phyloP scores from a whole-genome alignment of 2,797 vertebrate species.

The Helostoma temminkii region DNA sequence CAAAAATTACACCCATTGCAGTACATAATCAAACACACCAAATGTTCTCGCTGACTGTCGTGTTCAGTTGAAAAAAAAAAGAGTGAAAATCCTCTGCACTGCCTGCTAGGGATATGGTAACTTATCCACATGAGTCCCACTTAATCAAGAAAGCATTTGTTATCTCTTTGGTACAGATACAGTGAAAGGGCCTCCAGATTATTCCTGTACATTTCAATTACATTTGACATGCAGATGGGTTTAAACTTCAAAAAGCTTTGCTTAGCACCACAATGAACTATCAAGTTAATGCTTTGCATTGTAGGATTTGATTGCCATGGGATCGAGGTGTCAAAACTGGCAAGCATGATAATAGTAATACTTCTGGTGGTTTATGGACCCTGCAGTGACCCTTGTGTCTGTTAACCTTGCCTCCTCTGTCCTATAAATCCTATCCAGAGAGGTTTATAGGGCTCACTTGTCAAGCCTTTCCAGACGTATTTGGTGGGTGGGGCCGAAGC shows the following conservation, averaged over 20 bases:
- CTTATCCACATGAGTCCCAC: conserved; percentile 60
- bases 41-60: conserved; percentile 69
- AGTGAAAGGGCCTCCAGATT: conserved; percentile 67
- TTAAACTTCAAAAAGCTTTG: conserved; percentile 68
- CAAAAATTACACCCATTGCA: conserved; percentile 69
- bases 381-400: conserved; percentile 76
- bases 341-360: conserved; percentile 75
- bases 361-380: conserved; percentile 73
- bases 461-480: conserved; percentile 64
- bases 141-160: conserved; percentile 66
- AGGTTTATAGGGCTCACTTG: conserved; percentile 74
- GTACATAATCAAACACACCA: conserved; percentile 71
- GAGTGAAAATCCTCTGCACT: conserved; percentile 62
- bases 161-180: conserved; percentile 74
- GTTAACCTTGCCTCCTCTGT: conserved; percentile 78
- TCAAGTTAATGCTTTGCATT: conserved; percentile 51
- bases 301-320: conserved; percentile 57
- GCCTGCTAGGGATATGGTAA: conserved; percentile 61
- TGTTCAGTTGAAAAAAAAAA: conserved; percentile 17
- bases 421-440: conserved; percentile 74
- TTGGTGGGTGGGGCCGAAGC: conserved; percentile 68
- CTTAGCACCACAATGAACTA: conserved; percentile 36
- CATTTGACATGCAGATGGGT: conserved; percentile 62
- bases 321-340: conserved; percentile 66
- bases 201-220: conserved; percentile 72